phyloP scores from a whole-genome alignment of 1,140 invertebrate genomes.

The Drosophila sturtevanti region DNA sequence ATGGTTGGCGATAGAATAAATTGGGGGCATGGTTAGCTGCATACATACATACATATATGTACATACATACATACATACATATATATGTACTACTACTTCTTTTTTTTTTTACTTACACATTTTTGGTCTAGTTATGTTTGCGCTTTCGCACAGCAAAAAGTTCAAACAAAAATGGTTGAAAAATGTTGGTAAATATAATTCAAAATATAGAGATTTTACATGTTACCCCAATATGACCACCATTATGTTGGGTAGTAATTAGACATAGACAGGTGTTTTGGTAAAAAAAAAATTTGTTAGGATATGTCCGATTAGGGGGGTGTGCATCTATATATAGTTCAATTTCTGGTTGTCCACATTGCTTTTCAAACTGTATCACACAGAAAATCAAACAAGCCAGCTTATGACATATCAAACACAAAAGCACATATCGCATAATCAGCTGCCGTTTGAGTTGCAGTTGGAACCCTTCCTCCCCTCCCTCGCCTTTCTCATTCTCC shows the following conservation, averaged over 20 bases:
- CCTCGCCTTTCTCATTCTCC: background rate
- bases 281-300: too few species aligned
- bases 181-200: conserved; percentile 33
- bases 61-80: background rate
- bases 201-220: background rate
- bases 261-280: background rate
- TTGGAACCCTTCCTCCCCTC: background rate
- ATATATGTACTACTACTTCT: too few species aligned
- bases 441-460: conserved; percentile 19
- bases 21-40: background rate
- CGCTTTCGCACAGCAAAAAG: conserved; percentile 54
- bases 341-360: background rate
- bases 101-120: conserved; percentile 45
- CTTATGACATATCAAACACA: conserved; percentile 50
- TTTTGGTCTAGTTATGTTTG: conserved; percentile 48
- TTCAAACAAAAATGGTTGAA: conserved; percentile 9
- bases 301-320: background rate
- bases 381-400: conserved; percentile 27
- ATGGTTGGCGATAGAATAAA: background rate
- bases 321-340: background rate
- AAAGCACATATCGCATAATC: conserved; percentile 47
- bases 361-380: conserved; percentile 15
- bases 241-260: background rate
- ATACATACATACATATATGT: background rate
- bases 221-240: too few species aligned